These are phyloP conservation scores for Caranx ignobilis DNA, from an alignment of 2,113 vertebrate genomes.

Conservation along the genomic window DNA sequence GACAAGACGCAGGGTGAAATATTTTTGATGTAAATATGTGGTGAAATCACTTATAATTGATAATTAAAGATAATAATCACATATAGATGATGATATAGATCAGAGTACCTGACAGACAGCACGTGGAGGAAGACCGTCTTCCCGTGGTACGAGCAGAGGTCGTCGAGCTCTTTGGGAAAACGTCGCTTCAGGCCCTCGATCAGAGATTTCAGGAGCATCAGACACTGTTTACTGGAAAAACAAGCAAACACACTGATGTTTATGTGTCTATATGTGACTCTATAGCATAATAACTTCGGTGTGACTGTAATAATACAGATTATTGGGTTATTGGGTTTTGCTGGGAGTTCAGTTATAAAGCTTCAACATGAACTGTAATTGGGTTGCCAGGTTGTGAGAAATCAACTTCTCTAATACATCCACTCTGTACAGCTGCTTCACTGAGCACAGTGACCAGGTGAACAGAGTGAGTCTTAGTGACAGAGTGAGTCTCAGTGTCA, in stretches of 20 bases:
- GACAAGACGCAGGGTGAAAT: background rate
- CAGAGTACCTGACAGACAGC: constrained; percentile 55
- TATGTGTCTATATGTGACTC: no score
- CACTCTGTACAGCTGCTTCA: no score
- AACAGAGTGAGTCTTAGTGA: background rate
- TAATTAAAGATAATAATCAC: background rate
- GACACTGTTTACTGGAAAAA: constrained; percentile 65
- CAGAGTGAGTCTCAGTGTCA: background rate
- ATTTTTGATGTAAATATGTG: no score
- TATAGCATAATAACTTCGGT: no score
- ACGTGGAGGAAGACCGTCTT: constrained; percentile 80
- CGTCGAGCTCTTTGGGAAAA: constrained; percentile 67
- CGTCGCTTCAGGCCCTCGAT: constrained; percentile 72
- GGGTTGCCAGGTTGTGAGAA: no score
- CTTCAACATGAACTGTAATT: no score
- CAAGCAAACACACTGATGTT: background rate
- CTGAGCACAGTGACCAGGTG: no score
- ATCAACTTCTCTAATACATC: no score
- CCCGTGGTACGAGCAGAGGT: constrained; percentile 77
- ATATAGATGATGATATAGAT: background rate
- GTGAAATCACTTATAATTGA: no score
- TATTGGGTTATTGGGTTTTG: no score
- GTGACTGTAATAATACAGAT: no score
- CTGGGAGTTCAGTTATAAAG: no score
- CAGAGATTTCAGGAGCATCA: constrained; percentile 72